Conservation (phyloP, 2,113 vertebrate genomes). For the Chaetops frenatus region DNA sequence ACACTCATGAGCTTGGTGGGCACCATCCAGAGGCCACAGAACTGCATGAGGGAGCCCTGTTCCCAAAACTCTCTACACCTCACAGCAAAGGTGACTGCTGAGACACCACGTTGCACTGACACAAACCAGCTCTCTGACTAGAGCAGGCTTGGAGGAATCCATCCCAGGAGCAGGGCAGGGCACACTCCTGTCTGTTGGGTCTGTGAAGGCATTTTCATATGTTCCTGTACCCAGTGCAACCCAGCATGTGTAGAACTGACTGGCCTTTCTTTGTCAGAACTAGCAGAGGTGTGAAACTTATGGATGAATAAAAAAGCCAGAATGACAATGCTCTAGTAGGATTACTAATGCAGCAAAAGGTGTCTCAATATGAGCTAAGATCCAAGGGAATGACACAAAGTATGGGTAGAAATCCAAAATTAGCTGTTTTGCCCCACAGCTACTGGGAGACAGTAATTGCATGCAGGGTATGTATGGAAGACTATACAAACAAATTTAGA, state of each 20-base stretch:
- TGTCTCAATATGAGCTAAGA: neutral
- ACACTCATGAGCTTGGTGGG: neutral
- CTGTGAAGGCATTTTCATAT: neutral
- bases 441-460: neutral
- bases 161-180: neutral
- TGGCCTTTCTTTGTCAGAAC: neutral
- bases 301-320: neutral
- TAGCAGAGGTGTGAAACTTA: neutral
- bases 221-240: neutral
- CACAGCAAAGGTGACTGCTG: neutral
- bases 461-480: neutral
- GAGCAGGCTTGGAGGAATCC: neutral
- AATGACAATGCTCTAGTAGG: neutral
- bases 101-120: neutral
- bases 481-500: neutral
- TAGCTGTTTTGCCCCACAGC: neutral
- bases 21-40: neutral
- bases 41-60: neutral
- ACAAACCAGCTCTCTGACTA: neutral
- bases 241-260: neutral
- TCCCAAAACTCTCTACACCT: neutral
- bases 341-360: neutral
- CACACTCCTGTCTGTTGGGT: neutral
- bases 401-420: neutral
- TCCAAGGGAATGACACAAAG: neutral